phyloP scores from a whole-genome alignment of 2,113 vertebrate genomes.

The Gymnocephalus cernua region DNA sequence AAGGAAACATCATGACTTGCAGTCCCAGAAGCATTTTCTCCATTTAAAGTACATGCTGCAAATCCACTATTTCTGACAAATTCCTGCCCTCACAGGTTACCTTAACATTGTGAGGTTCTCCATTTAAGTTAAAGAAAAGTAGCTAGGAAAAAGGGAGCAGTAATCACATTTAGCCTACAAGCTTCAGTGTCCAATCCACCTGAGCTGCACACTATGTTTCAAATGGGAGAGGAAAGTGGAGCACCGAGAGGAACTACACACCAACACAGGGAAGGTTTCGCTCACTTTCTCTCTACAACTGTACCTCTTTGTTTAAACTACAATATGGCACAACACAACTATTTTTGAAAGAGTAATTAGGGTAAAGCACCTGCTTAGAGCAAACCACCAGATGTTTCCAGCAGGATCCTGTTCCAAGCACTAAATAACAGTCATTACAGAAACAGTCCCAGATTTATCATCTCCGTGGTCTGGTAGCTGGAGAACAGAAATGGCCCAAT shows the following conservation, averaged over 20 bases:
- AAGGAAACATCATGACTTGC: no score
- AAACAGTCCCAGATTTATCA: conserved; percentile 48
- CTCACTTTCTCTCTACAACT: neutral
- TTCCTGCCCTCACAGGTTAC: neutral
- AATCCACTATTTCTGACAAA: neutral
- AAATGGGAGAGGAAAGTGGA: neutral
- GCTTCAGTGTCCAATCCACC: neutral
- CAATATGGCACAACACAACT: conserved; percentile 7
- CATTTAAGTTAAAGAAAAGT: no score
- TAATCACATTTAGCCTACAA: neutral
- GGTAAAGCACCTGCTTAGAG: conserved; percentile 51
- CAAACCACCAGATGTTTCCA: conserved; percentile 46
- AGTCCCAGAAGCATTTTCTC: no score
- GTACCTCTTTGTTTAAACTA: conserved; percentile 19
- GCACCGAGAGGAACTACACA: neutral
- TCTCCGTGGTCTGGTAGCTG: neutral
- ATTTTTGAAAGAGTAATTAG: conserved; percentile 37
- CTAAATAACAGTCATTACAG: conserved; percentile 45
- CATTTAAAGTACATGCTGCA: neutral
- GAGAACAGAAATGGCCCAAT: conserved; percentile 30
- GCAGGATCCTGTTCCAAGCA: conserved; percentile 22
- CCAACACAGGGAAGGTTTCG: neutral
- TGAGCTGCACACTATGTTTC: neutral
- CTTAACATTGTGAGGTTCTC: no score
- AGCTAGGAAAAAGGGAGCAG: no score